A percentile compares a stretch with the other conserved stretches of the same genome.
These are phyloP conservation scores for Bombus cullumanus DNA, from an alignment of 1,140 invertebrate genomes.

Conservation along the genomic window DNA sequence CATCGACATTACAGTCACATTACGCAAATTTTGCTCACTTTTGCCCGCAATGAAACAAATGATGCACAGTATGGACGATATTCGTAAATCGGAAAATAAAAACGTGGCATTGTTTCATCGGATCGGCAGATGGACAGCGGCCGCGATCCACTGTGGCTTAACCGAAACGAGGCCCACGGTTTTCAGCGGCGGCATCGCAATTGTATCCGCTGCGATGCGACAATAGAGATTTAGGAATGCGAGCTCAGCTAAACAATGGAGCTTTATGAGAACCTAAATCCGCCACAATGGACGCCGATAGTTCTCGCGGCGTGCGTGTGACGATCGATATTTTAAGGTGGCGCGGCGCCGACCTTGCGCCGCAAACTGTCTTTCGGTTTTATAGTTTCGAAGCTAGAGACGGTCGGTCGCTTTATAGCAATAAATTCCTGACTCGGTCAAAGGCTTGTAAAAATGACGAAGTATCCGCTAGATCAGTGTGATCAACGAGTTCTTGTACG, in stretches of 20 bases:
- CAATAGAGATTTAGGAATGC: slow-evolving; percentile 79
- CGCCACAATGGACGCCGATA: slow-evolving; percentile 69
- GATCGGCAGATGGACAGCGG: slow-evolving; percentile 59
- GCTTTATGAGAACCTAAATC: slow-evolving; percentile 78
- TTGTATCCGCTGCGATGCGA: slow-evolving; percentile 69
- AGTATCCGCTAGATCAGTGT: background rate
- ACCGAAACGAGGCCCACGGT: slow-evolving; percentile 56
- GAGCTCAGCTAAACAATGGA: slow-evolving; percentile 76
- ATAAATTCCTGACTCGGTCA: background rate
- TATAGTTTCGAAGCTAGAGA: background rate
- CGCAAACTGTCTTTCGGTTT: slow-evolving; percentile 19
- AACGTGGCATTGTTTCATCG: slow-evolving; percentile 47
- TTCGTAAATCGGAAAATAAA: slow-evolving; percentile 26
- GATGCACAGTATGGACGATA: background rate
- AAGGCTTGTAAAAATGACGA: background rate
- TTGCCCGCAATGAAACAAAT: background rate
- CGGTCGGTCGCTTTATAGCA: too few species aligned
- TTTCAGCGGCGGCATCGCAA: slow-evolving; percentile 66
- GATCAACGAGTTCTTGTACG: background rate
- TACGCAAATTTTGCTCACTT: background rate
- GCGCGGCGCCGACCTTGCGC: slow-evolving; percentile 11
- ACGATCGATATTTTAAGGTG: slow-evolving; percentile 65
- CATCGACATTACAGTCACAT: background rate
- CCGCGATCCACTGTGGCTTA: slow-evolving; percentile 66
- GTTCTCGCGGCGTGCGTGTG: slow-evolving; percentile 23